Evolutionary conservation across 1,140 invertebrate genomes (phyloP), one percentile per base, ranked within the genome.

Genomic region (Papilio glaucus): DNA sequence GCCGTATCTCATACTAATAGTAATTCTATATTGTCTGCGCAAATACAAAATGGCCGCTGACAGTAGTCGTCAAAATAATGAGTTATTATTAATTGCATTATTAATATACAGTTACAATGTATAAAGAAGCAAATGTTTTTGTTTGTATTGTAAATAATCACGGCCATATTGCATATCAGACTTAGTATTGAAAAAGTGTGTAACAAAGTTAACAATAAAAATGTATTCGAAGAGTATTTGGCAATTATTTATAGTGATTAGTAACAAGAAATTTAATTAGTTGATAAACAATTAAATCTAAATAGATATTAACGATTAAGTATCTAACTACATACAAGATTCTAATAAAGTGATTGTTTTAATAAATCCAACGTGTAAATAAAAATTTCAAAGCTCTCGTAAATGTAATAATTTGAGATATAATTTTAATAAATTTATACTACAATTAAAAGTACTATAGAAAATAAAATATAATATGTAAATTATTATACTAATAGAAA

Each of bases 141-240:
- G 8, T 53, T 53, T 53, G 10, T 53, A 21, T 53, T 21, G 21
- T 24, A 53, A 45, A 45, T 0, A 33, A 38, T 63, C 61, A 37
- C 21, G 45, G 42, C 42, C 67, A 69, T 69, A 4, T 37, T 37
- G 45, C 15, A 53, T 69, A 45, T 21, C 41, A 77, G 71, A 53
- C 73, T 75, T 72, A 77, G 65, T 39, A 72, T 74, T 76, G 62
- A 75, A 78, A 80, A 78, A 79, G 60, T 71, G 79, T 84, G 80
- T 86, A 87, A 88, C 82, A 84, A 83, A 84, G 71, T 79, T 83
- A 88, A 90, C 80, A 87, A 88, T 80, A 88, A 84, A 84, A 82
- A 70, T 77, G 76, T 75, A 78, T 82, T 84, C 84, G 82, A 88
- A 91, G 84, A 82, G 80, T 84, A 76, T 89, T 91, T 90, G 89